Base-by-base conservation (phyloP, 1,140 invertebrate genomes). In the Drosophila malerkotliana region DNA sequence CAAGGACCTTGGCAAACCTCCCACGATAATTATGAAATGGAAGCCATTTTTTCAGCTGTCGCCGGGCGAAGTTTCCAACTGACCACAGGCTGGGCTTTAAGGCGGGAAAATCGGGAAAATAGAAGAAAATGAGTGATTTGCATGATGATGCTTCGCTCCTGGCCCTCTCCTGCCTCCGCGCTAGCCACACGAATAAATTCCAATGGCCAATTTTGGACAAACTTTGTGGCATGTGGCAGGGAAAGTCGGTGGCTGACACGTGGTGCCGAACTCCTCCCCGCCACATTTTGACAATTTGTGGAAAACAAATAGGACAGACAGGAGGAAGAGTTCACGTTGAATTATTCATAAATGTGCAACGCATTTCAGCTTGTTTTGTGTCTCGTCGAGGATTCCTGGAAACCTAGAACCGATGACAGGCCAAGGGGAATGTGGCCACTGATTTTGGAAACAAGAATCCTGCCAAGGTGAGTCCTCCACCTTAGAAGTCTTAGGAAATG, bases 21-120 rank as follows among this genome's bases (percentile, higher is more conserved):
- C 72, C 58, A 74, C 62, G 62, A 79, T 79, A 79, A 79, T 79
- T 79, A 79, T 74, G 71, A 79, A 74, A 74, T 79, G 77, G 47
- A 32, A 74, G 47, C 47, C 57, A 61, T 78, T 78, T 59, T 61
- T 58, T 51, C 69, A 79, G 69, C 71, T 79, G 76, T 75, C 76
- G 54, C 44, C 52, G 41, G 41, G 21, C 34, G 47, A 58, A 58
- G 71, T 58, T 62, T 63, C 55, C 18, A 55, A 15, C 60, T 57
- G 69, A 73, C 47, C 69, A 45, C 59, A 32, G 39, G 45, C 12
- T 41, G 12, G 60, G 30, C 68, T 71, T 59, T 26, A 72, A 72
- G 58, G 57, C 26, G 56, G 49, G 2, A 72, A 60, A 52, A 18
- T 37, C 8, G 3, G 7, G 49, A 39, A 34, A 51, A 49, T 24